Evolutionary conservation across 2,113 vertebrate species (phyloP).

Genomic region (Cathartes aura): DNA sequence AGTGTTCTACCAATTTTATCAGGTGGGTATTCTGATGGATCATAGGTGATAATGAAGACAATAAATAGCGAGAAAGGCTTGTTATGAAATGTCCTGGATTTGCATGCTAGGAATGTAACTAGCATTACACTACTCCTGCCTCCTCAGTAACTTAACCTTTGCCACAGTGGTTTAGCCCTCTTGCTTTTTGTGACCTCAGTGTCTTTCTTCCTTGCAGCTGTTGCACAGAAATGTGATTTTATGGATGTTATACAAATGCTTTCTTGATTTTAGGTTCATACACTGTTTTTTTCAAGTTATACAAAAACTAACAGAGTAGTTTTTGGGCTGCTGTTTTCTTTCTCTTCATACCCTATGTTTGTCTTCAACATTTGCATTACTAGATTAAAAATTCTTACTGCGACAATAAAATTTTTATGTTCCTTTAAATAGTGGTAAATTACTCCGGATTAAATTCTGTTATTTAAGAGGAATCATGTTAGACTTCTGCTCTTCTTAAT

Average conservation of each 20-base stretch:
- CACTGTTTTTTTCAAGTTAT: neutral
- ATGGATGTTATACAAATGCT: neutral
- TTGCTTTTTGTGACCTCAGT: neutral
- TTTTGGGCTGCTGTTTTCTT: neutral
- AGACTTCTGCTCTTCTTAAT: neutral
- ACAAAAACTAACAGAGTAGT: neutral
- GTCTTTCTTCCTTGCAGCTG: neutral
- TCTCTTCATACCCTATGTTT: neutral
- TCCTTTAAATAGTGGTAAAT: neutral
- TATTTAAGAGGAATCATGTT: neutral
- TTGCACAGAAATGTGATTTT: neutral
- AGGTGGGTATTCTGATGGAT: neutral
- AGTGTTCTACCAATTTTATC: neutral
- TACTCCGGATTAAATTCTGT: neutral
- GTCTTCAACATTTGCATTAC: neutral
- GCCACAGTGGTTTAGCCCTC: neutral
- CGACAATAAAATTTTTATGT: neutral
- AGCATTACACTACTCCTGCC: neutral
- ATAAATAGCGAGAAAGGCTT: neutral
- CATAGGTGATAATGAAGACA: neutral
- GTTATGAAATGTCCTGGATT: neutral
- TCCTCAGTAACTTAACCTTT: slow-evolving; percentile 27
- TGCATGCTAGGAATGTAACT: neutral
- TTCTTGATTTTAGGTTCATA: neutral
- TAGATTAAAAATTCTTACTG: neutral